phyloP scores from a whole-genome alignment of 1,140 invertebrate genomes.

The Trichonephila clavipes region DNA sequence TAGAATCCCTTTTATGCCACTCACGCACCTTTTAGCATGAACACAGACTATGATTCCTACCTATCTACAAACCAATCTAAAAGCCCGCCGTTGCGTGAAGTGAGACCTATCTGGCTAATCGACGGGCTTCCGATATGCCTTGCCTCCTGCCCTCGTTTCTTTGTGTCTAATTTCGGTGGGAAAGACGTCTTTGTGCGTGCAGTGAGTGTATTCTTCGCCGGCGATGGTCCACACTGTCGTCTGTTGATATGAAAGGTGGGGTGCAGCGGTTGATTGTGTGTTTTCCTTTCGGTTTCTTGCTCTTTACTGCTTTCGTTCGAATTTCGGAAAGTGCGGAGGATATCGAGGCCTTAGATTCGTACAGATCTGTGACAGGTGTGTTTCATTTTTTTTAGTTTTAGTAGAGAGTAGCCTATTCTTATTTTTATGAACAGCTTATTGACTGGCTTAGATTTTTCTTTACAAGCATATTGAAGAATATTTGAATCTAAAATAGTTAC shows the following conservation, averaged over 20 bases:
- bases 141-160: not conserved
- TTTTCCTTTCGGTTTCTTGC: not conserved
- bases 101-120: not conserved
- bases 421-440: too few relatives aligned
- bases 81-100: conserved; percentile 29
- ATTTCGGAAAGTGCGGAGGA: not conserved
- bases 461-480: too few relatives aligned
- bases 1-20: not conserved
- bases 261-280: not conserved
- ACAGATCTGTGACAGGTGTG: not conserved
- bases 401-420: too few relatives aligned
- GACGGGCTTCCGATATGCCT: too few relatives aligned
- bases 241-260: not conserved
- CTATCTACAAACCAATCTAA: not conserved
- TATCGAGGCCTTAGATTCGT: not conserved
- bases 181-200: not conserved
- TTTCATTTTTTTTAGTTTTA: not conserved
- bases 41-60: not conserved
- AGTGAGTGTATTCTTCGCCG: not conserved
- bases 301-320: not conserved
- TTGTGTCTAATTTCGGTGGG: conserved; percentile 14
- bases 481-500: too few relatives aligned
- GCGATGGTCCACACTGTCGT: not conserved
- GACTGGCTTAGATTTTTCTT: too few relatives aligned
- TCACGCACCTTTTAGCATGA: not conserved